Conservation (phyloP, 2,113 vertebrate genomes). For the Trochalopteron elliotii region DNA sequence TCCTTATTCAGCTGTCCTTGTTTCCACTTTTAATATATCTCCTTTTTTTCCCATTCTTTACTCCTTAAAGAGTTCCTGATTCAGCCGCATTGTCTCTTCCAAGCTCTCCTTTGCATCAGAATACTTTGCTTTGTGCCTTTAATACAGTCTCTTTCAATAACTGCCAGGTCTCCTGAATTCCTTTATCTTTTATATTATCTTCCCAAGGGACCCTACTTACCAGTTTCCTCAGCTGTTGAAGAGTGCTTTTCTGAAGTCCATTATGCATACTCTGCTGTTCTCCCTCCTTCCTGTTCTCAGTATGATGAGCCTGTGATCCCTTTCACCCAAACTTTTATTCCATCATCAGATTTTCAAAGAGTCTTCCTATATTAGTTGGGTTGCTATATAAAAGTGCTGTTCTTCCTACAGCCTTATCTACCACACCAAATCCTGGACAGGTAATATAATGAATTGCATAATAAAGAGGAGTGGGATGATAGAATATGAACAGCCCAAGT, state of each 20-base stretch:
- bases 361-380: accelerated
- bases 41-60: background rate
- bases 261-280: conserved; percentile 46
- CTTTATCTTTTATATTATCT: conserved; percentile 10
- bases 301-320: background rate
- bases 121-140: conserved; percentile 7
- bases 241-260: conserved; percentile 43
- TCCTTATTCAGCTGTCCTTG: conserved; percentile 27
- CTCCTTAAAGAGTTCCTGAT: conserved; percentile 35
- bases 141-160: conserved; percentile 54
- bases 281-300: background rate
- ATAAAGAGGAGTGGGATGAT: background rate
- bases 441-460: background rate
- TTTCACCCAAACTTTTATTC: background rate
- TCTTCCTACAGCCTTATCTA: background rate
- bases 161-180: conserved; percentile 29
- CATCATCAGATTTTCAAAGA: background rate
- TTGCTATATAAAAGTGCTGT: background rate
- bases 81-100: background rate
- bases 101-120: background rate
- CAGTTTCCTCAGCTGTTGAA: conserved; percentile 19
- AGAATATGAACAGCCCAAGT: background rate
- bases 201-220: conserved; percentile 25
- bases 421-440: background rate
- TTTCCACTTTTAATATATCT: conserved; percentile 1